A percentile compares a stretch with the other conserved stretches of the same genome.
phyloP scores from a whole-genome alignment of 2,888 invertebrate genomes.

The Quadroppia sp. region DNA sequence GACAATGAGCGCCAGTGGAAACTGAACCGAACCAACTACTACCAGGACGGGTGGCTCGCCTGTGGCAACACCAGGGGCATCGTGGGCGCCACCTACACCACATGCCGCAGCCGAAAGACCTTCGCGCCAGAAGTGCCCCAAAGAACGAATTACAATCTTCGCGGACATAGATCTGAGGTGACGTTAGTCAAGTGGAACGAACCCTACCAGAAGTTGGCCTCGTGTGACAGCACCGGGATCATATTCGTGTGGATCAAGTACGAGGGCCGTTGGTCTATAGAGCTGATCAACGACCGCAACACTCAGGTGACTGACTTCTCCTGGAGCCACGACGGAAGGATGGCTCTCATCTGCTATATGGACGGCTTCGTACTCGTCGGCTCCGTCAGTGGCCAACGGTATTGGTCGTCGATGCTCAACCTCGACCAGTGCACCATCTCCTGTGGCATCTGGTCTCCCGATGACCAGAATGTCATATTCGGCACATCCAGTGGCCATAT shows the following conservation, averaged over 20 bases:
- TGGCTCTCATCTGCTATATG: slow-evolving; percentile 96
- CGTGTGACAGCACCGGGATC: slow-evolving; percentile 94
- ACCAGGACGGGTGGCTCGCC: slow-evolving; percentile 89
- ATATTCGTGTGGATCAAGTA: slow-evolving; percentile 99
- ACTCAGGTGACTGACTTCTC: slow-evolving; percentile 91
- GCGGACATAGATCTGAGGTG: slow-evolving; percentile 92
- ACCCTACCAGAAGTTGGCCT: slow-evolving; percentile 94
- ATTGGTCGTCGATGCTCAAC: slow-evolving; percentile 97
- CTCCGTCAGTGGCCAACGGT: slow-evolving; percentile 92
- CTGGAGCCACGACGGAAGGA: slow-evolving; percentile 97
- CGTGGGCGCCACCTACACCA: slow-evolving; percentile 93
- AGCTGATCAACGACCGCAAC: slow-evolving; percentile 95
- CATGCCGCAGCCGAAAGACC: slow-evolving; percentile 62
- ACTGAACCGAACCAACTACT: slow-evolving; percentile 74
- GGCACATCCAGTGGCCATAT: slow-evolving; percentile 84
- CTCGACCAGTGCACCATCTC: slow-evolving; percentile 81
- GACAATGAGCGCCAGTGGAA: slow-evolving; percentile 96
- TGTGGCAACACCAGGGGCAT: slow-evolving; percentile 90
- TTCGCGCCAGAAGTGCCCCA: slow-evolving; percentile 61
- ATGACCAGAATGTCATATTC: slow-evolving; percentile 94
- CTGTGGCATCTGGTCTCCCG: slow-evolving; percentile 96
- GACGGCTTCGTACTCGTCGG: slow-evolving; percentile 98
- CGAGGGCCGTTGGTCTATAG: slow-evolving; percentile 98
- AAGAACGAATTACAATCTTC: slow-evolving; percentile 91
- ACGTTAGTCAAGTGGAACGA: slow-evolving; percentile 97